Base-by-base conservation (phyloP, 1,140 invertebrate genomes). In the Dolichoris vasculosae region DNA sequence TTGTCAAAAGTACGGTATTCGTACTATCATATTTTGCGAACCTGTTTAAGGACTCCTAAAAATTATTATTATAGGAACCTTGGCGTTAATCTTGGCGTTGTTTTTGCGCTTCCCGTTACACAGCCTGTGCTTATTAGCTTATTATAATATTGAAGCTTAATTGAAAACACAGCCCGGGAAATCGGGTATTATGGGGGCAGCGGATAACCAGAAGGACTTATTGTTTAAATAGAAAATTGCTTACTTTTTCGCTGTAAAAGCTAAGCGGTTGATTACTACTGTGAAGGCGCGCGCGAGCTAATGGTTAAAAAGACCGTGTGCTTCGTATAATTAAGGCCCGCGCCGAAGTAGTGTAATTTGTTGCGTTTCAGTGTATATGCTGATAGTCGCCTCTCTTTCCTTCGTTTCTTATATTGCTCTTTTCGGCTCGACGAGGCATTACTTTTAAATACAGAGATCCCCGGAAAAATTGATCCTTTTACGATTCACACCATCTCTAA, bases 251-350 rank as follows among this genome's bases (percentile, higher is more conserved):
- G 51, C 32, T 79, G 84, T 85, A 82, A 85, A 85, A 51, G 46
- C 59, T 59, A 81, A 67, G 78, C 83, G 64, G 48, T 48, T 85
- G 83, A 84, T 84, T 85, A 64, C 78, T 85, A 80, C 78, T 69
- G 69, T 75, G 78, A 59, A 79, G 51, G 51, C 40, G 48, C 63
- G 43, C 59, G 59, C 82, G 43, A n/a, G 83, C 69, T 81, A 85
- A 85, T 85, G 78, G 77, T 69, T 64, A 67, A 83, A 83, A 83
- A 83, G 55, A 17, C 75, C 55, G 73, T 35, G 35, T 63, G 48
- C 67, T 30, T 85, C 79, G 84, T 82, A 77, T 85, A 85, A 85
- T 85, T 85, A 85, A 82, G 84, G 79, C 40, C 79, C 79, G 64
- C 32, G 78, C 77, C 78, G 30, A 85, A 85, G 51, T 85, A 64